Evolutionary conservation across 37 sponge, comb jelly and placozoan genomes (phyloP), one percentile per base, ranked within the genome.

Genomic region (Diacarnus erythraeanus): DNA sequence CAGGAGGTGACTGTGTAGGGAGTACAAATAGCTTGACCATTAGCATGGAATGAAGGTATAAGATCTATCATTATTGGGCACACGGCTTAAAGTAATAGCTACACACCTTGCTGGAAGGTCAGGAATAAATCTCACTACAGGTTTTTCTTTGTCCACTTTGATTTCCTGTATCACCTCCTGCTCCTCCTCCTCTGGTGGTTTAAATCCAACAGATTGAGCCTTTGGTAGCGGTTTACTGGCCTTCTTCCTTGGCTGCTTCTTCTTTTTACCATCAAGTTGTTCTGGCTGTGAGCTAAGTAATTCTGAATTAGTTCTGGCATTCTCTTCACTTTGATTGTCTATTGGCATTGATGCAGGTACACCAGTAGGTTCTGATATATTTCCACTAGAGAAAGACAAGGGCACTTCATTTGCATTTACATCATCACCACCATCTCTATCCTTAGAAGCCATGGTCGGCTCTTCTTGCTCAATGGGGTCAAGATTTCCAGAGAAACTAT

Each of bases 101-200:
- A 74, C 34, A 15, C 64, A 78, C 78, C 67, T 78, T 64, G 78
- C 31, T 42, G 78, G 66, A 25, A 78, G 67, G 17, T 66, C 66
- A 3, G 78, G 78, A n/a, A 78, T n/a, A 27, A 30, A 21, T 25
- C 26, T 78, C 15, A 78, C 54, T 40, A 64, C 21, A 61, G 42
- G 3, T 3, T 75, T 75, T 25, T 57, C 27, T 15, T 36, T 77
- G 37, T 60, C 31, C n/a, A 56, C 65, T 38, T 77, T 38, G 34
- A 40, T 5, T 60, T 77, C 51, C 5, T 64, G 65, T 40, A 25
- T 38, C 20, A 35, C 23, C 26, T 42, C 25, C 72, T 72, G 26
- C 30, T 35, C 72, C 22, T 40, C 72, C 6, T 42, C 72, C n/a
- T 17, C 44, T 21, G 9, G 38, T 68, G 69, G 69, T 6, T 12